Evolutionary conservation across 2,113 vertebrate species (phyloP).

Genomic region (Choloepus hoffmanni): DNA sequence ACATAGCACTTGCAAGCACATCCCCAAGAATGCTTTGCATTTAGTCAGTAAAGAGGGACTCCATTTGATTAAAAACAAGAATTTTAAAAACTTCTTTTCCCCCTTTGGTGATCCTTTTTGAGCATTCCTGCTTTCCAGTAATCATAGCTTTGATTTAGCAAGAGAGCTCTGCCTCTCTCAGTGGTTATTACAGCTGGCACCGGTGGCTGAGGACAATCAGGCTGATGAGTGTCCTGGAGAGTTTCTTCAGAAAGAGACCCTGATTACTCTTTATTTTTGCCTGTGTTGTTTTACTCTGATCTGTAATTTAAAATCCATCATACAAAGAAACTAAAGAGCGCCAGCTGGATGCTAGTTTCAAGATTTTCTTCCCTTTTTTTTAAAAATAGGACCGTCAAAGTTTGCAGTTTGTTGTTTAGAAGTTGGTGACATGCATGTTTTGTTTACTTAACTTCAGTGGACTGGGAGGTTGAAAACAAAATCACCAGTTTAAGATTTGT

Average conservation of each 20-base stretch:
- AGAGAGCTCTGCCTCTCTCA: conserved; percentile 56
- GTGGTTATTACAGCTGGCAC: conserved; percentile 84
- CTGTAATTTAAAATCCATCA: conserved; percentile 87
- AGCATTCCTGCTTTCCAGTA: conserved; percentile 85
- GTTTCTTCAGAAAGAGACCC: conserved; percentile 72
- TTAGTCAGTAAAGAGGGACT: conserved; percentile 45
- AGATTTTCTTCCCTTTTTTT: conserved; percentile 71
- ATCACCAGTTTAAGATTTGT: conserved; percentile 1
- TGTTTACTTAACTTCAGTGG: conserved; percentile 3
- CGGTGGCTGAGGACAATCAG: conserved; percentile 66
- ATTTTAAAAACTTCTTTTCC: conserved; percentile 46
- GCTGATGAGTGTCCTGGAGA: conserved; percentile 72
- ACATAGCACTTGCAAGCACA: fast-evolving
- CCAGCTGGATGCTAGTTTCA: conserved; percentile 79
- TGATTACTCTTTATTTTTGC: conserved; percentile 86
- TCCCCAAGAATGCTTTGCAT: conserved; percentile 45
- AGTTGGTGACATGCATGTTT: conserved; percentile 20
- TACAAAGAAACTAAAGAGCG: conserved; percentile 72
- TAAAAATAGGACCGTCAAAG: conserved; percentile 50
- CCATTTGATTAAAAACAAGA: conserved; percentile 36
- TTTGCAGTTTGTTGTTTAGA: conserved; percentile 47
- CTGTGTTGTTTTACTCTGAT: conserved; percentile 84
- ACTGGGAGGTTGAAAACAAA: background rate
- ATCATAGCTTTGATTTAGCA: conserved; percentile 80
- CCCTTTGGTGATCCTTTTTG: conserved; percentile 48